phyloP scores from a whole-genome alignment of 2,888 invertebrate species.

The Choristoneura rosaceana region DNA sequence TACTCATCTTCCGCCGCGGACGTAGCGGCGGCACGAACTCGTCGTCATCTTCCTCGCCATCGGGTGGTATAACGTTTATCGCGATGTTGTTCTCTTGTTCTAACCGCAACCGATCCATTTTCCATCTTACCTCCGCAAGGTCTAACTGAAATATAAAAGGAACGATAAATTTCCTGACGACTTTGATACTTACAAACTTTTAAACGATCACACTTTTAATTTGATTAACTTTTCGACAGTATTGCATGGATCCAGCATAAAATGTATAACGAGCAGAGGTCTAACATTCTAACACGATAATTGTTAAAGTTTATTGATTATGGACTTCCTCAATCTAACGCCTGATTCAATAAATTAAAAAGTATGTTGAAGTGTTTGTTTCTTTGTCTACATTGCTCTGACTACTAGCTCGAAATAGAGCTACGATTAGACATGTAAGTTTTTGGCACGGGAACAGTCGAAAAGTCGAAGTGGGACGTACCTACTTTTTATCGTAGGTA shows the following conservation, averaged over 20 bases:
- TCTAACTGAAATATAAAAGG: constrained; percentile 68
- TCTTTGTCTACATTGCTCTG: background rate
- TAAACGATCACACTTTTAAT: background rate
- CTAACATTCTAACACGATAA: background rate
- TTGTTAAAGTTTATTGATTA: no score
- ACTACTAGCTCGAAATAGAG: background rate
- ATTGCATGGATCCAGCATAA: background rate
- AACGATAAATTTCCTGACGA: background rate
- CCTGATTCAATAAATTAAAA: no score
- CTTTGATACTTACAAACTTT: background rate
- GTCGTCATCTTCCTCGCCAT: constrained; percentile 77
- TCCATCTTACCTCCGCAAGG: constrained; percentile 71
- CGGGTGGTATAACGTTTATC: constrained; percentile 80
- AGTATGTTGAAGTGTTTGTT: no score
- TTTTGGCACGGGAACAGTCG: background rate
- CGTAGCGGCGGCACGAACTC: constrained; percentile 70
- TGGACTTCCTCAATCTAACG: no score
- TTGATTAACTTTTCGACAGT: background rate
- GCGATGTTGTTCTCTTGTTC: constrained; percentile 70
- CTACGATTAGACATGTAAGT: background rate
- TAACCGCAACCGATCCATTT: constrained; percentile 57
- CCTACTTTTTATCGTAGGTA: background rate
- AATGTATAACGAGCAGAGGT: background rate
- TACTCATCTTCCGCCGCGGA: constrained; percentile 74
- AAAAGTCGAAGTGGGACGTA: background rate